Evolutionary conservation across 2,797 vertebrate genomes (phyloP), one percentile per base, ranked within the genome.

Genomic region (Mycteria americana): DNA sequence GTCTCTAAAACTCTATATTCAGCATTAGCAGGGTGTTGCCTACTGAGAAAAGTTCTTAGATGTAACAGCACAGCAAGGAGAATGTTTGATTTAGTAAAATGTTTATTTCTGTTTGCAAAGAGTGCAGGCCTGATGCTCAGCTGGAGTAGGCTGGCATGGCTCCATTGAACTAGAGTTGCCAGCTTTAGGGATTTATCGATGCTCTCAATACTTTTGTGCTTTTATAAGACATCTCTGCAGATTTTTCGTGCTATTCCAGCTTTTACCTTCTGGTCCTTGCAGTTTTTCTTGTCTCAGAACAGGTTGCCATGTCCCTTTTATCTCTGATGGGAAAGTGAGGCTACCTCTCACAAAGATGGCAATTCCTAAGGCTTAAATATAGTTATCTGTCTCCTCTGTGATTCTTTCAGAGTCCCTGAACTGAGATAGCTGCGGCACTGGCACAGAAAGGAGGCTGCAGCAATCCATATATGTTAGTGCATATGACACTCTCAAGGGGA

Each of bases 291-390:
- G 53, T 78, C 79, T 91, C n/a, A 33, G 91, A 92, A 72, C 48
- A 70, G 67, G 75, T 63, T 88, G 68, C 72, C 5, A 2, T n/a
- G 81, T 59, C 33, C 45, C 72, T 95, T 94, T 96, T 93, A 89
- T 95, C 90, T 93, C 68, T 77, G 78, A 82, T 60, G 60, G 70
- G 60, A 93, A 94, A 96, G 92, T 37, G 62, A 93, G 90, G 74
- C 70, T 93, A 53, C 56, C 60, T 41, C 45, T 85, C 65, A 87
- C 45, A 94, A 95, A 88, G 81, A 69, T 78, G 91, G 78, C 69
- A 96, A 88, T 91, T 95, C 95, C 82, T 93, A 69, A 89, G 69
- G 89, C 91, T 96, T 97, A 93, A 95, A 90, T 89, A 87, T 37
- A 91, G 94, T 92, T 95, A 95, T 96, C 96, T 91, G 57, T 69